Evolutionary conservation across 1,140 invertebrate species (phyloP).

Genomic region (Steinernema khuongi): DNA sequence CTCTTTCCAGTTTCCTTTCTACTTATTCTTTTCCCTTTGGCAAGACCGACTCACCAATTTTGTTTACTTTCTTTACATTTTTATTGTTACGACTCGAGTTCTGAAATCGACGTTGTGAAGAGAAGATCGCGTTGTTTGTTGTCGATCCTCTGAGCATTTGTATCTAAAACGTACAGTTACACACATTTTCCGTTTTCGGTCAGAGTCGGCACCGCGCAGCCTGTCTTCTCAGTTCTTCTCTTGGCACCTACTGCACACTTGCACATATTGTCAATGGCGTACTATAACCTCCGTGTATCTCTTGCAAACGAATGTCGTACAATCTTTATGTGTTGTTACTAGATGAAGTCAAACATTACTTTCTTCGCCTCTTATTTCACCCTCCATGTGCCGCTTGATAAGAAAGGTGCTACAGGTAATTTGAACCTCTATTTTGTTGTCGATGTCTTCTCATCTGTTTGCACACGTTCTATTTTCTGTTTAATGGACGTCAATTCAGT

Average conservation of each 20-base stretch:
- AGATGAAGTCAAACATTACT: not conserved
- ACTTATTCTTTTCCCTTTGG: not conserved
- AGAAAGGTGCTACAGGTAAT: constrained; percentile 16
- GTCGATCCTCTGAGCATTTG: not conserved
- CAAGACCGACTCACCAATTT: not conserved
- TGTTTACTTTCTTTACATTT: no score
- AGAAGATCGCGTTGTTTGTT: not conserved
- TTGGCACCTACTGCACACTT: no score
- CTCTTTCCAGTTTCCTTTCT: not conserved
- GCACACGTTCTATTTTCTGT: not conserved
- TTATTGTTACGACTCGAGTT: not conserved
- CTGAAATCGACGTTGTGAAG: not conserved
- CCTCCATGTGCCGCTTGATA: not conserved
- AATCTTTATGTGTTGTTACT: not conserved
- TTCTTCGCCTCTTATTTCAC: not conserved
- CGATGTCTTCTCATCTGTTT: not conserved
- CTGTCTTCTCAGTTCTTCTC: no score
- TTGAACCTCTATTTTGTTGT: constrained; percentile 11
- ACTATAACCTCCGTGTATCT: constrained; percentile 13
- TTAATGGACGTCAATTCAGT: constrained; percentile 2
- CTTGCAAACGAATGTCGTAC: constrained; percentile 6
- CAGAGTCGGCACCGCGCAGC: not conserved
- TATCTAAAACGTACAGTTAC: no score
- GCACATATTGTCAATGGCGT: not conserved
- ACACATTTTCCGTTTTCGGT: no score